These are phyloP conservation scores for Bovichtus diacanthus DNA, from an alignment of 2,797 vertebrate species.

Conservation along the genomic window DNA sequence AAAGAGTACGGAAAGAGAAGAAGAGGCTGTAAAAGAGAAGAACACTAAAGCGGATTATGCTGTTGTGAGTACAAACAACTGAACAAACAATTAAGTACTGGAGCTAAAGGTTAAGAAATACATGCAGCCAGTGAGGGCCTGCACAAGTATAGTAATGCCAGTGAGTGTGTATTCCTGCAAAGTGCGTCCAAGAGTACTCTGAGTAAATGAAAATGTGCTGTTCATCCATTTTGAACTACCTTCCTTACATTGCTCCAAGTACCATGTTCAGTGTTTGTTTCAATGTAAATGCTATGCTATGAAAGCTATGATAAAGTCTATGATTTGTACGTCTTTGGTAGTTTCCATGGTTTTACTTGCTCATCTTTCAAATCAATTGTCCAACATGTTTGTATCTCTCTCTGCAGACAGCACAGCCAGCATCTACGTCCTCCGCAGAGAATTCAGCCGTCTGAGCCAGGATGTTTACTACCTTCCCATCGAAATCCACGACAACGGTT, in stretches of 20 bases:
- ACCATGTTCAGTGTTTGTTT: neutral
- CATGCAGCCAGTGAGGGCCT: neutral
- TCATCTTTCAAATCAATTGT: neutral
- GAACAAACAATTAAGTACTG: too few relatives aligned
- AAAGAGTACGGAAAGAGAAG: neutral
- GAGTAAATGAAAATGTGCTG: neutral
- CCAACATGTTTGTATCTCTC: neutral
- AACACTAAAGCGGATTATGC: too few relatives aligned
- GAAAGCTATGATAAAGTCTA: too few relatives aligned
- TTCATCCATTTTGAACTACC: neutral
- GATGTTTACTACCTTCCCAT: slow-evolving; percentile 93
- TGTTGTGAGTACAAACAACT: too few relatives aligned
- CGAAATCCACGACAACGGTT: slow-evolving; percentile 93
- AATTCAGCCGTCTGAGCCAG: slow-evolving; percentile 93
- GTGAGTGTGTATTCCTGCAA: rapidly evolving
- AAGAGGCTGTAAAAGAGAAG: neutral
- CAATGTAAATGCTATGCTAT: neutral
- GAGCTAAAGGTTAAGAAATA: neutral
- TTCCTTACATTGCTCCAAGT: neutral
- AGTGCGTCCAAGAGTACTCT: neutral
- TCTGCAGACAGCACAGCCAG: slow-evolving; percentile 93
- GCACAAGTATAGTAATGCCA: neutral
- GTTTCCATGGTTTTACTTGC: too few relatives aligned
- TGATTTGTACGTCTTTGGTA: too few relatives aligned
- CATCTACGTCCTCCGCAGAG: slow-evolving; percentile 89